Evolutionary conservation across 2,888 invertebrate genomes (phyloP), one percentile per base, ranked within the genome.

Genomic region (Dendrolimus pini): DNA sequence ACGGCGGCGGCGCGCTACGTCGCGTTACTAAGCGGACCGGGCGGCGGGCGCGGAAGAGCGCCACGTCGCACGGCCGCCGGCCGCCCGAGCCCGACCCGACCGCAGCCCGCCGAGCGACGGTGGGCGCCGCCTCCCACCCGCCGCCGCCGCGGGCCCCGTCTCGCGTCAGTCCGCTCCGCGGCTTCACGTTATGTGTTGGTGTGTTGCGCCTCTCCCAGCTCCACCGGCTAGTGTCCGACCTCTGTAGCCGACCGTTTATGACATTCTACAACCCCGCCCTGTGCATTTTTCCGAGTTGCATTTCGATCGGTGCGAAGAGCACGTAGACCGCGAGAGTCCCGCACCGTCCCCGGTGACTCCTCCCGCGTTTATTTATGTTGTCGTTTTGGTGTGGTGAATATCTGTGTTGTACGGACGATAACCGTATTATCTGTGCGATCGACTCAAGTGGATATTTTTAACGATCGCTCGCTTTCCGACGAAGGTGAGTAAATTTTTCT

Each of bases 361-460:
- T 78, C 80, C 75, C 81, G 81, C 83, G 83, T 85, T 88, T 89
- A 89, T 89, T 86, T 88, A 88, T 89, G 89, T 89, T 89, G 86
- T 89, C 89, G 85, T 89, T 86, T 87, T 89, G 85, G 89, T 89
- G 89, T 88, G 82, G 89, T 90, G 89, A 85, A 88, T 88, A 87
- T 86, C 85, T 86, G 89, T 90, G 90, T 80, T 85, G 82, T 87
- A 86, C 85, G 84, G 82, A 83, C 89, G 82, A 89, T 87, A 85
- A 85, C 89, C 87, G 89, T 89, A 85, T 87, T 85, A 87, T 87
- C 88, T 87, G 89, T 88, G 89, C 81, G 78, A 82, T 82, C 80
- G 78, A 85, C 76, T 78, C 80, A 76, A 76, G 84, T 87, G 89
- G 88, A 90, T 89, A 89, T 88, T 83, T 85, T 78, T 83, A 83